Conservation (phyloP, 2,797 vertebrate genomes). For the Gymnocypris eckloni region DNA sequence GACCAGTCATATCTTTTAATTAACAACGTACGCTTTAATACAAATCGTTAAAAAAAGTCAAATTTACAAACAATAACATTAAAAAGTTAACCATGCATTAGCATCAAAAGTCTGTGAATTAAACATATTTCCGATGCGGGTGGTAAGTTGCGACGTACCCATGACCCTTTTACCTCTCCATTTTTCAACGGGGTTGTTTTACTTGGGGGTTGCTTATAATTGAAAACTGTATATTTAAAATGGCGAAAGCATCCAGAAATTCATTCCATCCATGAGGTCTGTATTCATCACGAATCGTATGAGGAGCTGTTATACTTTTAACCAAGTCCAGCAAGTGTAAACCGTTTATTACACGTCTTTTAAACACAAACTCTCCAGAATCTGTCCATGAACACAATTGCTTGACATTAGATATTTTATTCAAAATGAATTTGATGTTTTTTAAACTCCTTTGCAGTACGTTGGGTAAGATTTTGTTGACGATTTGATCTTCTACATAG, state of each 20-base stretch:
- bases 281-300: not conserved
- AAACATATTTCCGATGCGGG: no score
- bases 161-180: no score
- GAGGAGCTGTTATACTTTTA: not conserved
- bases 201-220: no score
- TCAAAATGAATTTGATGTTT: not conserved
- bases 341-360: not conserved
- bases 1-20: no score
- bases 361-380: not conserved
- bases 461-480: not conserved
- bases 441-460: not conserved
- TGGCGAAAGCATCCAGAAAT: not conserved
- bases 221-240: no score
- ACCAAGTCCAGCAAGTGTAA: slow-evolving; percentile 11
- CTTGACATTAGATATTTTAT: not conserved
- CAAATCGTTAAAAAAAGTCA: no score
- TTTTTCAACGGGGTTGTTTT: no score
- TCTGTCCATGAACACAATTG: not conserved
- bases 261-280: not conserved
- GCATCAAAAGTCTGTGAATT: no score
- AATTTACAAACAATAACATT: no score
- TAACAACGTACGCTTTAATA: no score
- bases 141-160: no score
- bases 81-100: no score
- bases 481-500: not conserved